phyloP scores from a whole-genome alignment of 2,888 invertebrate species.

The Adineta ricciae region DNA sequence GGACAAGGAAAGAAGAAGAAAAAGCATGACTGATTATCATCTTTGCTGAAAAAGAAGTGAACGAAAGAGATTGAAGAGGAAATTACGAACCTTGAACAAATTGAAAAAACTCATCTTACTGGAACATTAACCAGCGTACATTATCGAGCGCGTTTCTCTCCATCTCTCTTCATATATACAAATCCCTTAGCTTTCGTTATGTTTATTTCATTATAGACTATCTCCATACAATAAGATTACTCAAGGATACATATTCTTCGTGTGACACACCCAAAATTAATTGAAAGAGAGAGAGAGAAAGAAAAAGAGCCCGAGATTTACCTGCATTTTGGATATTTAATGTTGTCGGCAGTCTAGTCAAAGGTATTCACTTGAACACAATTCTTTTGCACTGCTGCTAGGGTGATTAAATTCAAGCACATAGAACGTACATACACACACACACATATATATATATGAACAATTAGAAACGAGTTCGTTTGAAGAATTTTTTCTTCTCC shows the following conservation, averaged over 20 bases:
- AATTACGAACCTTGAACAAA: not conserved
- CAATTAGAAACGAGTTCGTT: not conserved
- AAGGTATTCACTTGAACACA: not conserved
- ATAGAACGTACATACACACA: not conserved
- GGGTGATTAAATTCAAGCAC: slow-evolving; percentile 7
- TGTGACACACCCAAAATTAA: not conserved
- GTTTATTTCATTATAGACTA: slow-evolving; percentile 9
- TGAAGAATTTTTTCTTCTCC: not conserved
- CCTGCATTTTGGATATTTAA: not conserved
- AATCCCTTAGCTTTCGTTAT: not conserved
- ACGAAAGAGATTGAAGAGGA: not conserved
- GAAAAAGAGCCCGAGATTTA: not conserved
- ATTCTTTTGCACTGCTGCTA: not conserved
- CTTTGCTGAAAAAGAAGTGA: not conserved
- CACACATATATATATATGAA: not conserved
- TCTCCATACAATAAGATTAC: not conserved
- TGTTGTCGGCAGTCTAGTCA: not conserved
- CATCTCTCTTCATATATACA: not conserved
- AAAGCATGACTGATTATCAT: slow-evolving; percentile 9
- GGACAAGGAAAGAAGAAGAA: not conserved
- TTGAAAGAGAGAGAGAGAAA: not conserved
- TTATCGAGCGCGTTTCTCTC: not conserved
- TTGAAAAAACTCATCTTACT: not conserved
- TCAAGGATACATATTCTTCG: not conserved
- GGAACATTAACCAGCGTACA: not conserved